Base-by-base conservation (phyloP, 2,113 vertebrate genomes). In the Gobiocypris rarus region DNA sequence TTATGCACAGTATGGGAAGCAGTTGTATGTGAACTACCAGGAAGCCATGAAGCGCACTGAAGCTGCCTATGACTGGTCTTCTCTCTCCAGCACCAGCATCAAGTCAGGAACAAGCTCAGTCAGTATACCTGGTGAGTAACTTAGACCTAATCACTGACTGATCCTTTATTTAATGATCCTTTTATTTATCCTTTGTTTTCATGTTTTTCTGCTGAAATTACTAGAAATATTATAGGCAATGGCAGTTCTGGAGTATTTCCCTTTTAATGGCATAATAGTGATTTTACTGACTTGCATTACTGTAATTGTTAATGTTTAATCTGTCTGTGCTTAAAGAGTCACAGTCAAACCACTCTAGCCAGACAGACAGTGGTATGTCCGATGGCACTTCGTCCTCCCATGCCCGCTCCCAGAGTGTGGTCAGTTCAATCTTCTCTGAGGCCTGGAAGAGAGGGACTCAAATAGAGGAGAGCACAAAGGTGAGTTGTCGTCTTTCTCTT, bases 401-500 rank as follows among this genome's bases (percentile, higher is more conserved):
- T 3, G 87, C 95, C 11, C 96, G 98, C 22, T 98, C 97, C 48
- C 98, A 99, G 88, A 99, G 98, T 85, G 96, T 96, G 8, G 98
- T 99, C 89, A 99, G 97, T 92, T 99, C 97, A 88, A 97, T 99
- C 90, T 99, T 99, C 90, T 99, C 98, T 0, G 98, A 99, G 90
- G 98, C 98, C 86, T 99, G 98, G 98, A 99, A 97, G 85, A 95
- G 98, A 85, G 98, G 98, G 9, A 99, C 98, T 19, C 98, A 99
- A 93, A 92, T 99, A 83, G 97, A 99, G 88, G 98, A 99, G 83
- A 96, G 91, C 89, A 94, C 94, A 90, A 99, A 97, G 95, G 98
- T 98, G 94, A 91, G 58, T 50, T 86, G 31, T 56, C 87, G 45
- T 26, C 9, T 13, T 24, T 59, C 10, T 50, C 48, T 1, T 15